These are phyloP conservation scores for Corythaixoides concolor DNA, from an alignment of 2,113 vertebrate genomes.

Conservation along the genomic window DNA sequence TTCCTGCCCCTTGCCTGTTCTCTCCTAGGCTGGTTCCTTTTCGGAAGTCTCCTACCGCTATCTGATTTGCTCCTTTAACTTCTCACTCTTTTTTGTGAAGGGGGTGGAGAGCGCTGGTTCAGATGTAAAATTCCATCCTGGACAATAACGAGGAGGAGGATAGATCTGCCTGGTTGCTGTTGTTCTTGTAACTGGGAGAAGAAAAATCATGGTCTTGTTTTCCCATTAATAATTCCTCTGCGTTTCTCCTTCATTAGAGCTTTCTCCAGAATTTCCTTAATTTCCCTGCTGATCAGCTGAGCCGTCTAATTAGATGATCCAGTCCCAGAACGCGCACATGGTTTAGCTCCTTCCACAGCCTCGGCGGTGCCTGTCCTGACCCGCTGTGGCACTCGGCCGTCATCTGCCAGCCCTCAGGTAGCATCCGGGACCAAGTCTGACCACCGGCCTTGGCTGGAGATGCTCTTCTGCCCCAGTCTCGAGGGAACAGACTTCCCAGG, in stretches of 20 bases:
- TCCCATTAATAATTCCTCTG: neutral
- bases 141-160: neutral
- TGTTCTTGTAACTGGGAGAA: neutral
- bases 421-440: accelerated
- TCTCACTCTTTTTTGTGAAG: neutral
- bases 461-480: neutral
- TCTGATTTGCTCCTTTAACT: neutral
- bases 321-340: accelerated
- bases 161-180: neutral
- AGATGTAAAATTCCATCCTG: neutral
- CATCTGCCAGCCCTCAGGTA: neutral
- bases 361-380: neutral
- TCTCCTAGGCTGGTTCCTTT: neutral
- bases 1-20: neutral
- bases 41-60: neutral
- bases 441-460: accelerated
- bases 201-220: accelerated
- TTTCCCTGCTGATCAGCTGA: neutral
- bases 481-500: neutral
- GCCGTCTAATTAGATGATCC: neutral
- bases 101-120: neutral
- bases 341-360: neutral
- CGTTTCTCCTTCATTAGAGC: neutral
- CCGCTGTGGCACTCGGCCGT: accelerated
- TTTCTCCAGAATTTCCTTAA: neutral